Percentiles rank a stretch among this genome's conserved stretches.
Evolutionary conservation across 2,888 invertebrate genomes (phyloP).

Genomic region (Nesidiocoris tenuis): DNA sequence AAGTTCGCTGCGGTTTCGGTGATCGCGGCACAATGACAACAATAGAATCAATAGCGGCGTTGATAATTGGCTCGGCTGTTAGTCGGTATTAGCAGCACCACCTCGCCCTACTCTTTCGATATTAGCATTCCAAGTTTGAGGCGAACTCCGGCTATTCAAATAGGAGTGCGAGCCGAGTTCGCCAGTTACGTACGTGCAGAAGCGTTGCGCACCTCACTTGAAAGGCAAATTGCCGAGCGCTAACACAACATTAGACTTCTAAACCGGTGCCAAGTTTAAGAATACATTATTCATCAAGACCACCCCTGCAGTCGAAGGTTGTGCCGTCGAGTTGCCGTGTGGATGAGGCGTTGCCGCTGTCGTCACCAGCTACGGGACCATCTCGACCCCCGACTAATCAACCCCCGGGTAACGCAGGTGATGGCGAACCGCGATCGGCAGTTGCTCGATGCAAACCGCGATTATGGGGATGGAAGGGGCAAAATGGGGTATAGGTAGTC

Average conservation of each 20-base stretch:
- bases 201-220: constrained; percentile 27
- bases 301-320: background rate
- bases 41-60: constrained; percentile 34
- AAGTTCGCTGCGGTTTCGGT: too few relatives aligned
- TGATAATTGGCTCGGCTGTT: constrained; percentile 34
- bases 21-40: too few relatives aligned
- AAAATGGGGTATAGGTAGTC: background rate
- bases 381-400: background rate
- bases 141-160: constrained; percentile 38
- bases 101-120: constrained; percentile 12
- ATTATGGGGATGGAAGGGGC: background rate
- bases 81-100: constrained; percentile 36
- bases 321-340: background rate
- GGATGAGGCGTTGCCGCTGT: background rate
- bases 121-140: constrained; percentile 45
- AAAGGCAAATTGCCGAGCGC: constrained; percentile 44
- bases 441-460: too few relatives aligned
- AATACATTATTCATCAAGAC: constrained; percentile 42
- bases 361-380: background rate
- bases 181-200: background rate
- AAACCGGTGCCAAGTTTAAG: constrained; percentile 45
- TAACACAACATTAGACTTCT: constrained; percentile 44
- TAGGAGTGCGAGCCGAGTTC: constrained; percentile 3
- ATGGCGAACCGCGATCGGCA: too few relatives aligned
- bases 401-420: background rate